A percentile compares a stretch with the other conserved stretches of the same genome.
Conservation (phyloP, 1,140 invertebrate species). For the Xylocopa sonorina region DNA sequence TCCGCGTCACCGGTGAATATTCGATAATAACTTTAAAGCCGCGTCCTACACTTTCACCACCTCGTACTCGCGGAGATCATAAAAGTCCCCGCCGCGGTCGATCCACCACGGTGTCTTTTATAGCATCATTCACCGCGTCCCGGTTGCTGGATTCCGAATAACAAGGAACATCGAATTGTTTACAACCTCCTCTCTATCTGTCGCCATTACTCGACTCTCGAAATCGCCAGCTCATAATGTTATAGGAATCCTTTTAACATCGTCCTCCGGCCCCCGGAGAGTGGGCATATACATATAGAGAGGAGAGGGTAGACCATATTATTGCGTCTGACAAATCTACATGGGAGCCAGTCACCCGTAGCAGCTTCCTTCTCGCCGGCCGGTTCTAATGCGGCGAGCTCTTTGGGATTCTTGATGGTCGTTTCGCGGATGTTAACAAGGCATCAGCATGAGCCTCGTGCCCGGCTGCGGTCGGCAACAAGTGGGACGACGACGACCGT, state of each 20-base stretch:
- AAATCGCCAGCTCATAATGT: constrained; percentile 24
- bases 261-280: not conserved
- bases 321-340: constrained; percentile 38
- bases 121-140: not conserved
- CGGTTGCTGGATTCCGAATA: not conserved
- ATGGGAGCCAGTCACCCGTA: constrained; percentile 39
- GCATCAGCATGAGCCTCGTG: constrained; percentile 79
- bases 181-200: constrained; percentile 33
- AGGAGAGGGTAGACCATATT: constrained; percentile 23
- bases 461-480: constrained; percentile 72
- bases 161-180: constrained; percentile 19
- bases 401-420: constrained; percentile 79
- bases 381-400: constrained; percentile 75
- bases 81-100: not conserved
- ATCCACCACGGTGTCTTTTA: not conserved
- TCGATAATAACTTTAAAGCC: not conserved
- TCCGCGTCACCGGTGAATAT: not conserved
- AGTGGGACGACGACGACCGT: constrained; percentile 55
- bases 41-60: not conserved
- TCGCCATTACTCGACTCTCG: constrained; percentile 24
- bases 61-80: not conserved
- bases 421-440: constrained; percentile 82
- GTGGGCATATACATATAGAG: constrained; percentile 34
- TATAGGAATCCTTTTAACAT: constrained; percentile 46
- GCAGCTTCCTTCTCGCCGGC: constrained; percentile 48